Conservation (phyloP, 2,113 vertebrate genomes). For the Verasper variegatus region DNA sequence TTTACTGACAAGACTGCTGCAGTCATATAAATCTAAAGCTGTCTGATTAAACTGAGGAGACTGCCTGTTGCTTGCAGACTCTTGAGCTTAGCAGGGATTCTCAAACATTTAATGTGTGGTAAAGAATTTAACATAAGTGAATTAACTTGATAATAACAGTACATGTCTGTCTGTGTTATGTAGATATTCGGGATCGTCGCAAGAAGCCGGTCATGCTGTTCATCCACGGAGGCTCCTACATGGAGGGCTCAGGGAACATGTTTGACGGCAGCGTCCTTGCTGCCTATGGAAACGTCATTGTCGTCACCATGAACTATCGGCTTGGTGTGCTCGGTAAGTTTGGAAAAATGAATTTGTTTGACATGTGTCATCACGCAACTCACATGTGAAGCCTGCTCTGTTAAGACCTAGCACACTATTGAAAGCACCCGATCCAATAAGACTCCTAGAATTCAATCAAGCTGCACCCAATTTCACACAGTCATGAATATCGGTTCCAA, state of each 20-base stretch:
- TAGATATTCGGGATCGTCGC: constrained; percentile 92
- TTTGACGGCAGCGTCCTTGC: constrained; percentile 93
- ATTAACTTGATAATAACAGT: background rate
- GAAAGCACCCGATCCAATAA: background rate
- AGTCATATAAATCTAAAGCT: constrained; percentile 16
- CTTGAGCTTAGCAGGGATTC: background rate
- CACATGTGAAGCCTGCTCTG: no score
- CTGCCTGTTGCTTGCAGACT: constrained; percentile 18
- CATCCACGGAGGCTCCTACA: constrained; percentile 92
- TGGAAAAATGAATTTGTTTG: background rate
- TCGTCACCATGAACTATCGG: constrained; percentile 94
- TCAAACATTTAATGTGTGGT: background rate
- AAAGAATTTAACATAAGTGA: background rate
- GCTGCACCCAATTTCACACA: no score
- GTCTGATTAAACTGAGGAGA: constrained; percentile 3
- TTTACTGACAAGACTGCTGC: background rate
- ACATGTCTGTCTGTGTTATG: constrained; percentile 20
- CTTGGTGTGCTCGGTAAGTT: constrained; percentile 92
- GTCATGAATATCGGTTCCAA: no score
- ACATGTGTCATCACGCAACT: background rate
- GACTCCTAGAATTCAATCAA: background rate
- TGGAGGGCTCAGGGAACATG: constrained; percentile 94
- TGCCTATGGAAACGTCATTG: constrained; percentile 92
- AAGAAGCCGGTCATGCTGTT: constrained; percentile 95
- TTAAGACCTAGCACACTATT: background rate